Base-by-base conservation (phyloP, 2,888 invertebrate genomes). In the Epistrophe eligans region DNA sequence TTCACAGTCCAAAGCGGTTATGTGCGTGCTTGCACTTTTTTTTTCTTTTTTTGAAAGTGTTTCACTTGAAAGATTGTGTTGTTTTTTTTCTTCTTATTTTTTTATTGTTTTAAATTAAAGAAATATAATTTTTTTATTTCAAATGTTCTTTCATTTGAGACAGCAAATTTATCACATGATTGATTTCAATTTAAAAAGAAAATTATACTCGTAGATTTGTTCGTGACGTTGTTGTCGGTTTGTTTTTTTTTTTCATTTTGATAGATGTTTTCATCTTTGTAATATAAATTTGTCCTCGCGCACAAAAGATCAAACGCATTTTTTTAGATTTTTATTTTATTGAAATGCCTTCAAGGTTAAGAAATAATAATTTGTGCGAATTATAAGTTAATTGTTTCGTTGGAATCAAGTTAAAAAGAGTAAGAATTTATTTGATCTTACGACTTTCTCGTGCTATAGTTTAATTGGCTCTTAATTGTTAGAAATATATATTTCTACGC, bases 21-120 rank as follows among this genome's bases (percentile, higher is more conserved):
- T 57, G 52, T 67, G 67, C 67, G 71, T 81, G 82, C 72, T 57
- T 77, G 82, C 17, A 57, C 15, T 67, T 24, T 24, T n/a, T n/a
- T n/a, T n/a, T n/a, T n/a, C n/a, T n/a, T n/a, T n/a, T n/a, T 77
- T 60, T 40, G 79, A 83, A 79, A 83, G 66, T 62, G 77, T 83
- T 77, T 73, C 77, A 82, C 55, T 66, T 77, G 82, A 71, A 17
- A 45, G 81, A 81, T 24, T 79, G 48, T 73, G 58, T 73, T 52
- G 10, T 38, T 35, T 73, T 32, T 32, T 50, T 35, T 73, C 15
- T 43, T 24, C 45, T 3, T n/a, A n/a, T n/a, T 38, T 17, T 17
- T 13, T 62, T 17, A 24, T 57, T 55, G 52, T 57, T 79, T 60
- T 62, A 24, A 79, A 79, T 79, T 79, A 55, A 50, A 50, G 24